Conservation (phyloP, 1,140 invertebrate genomes). For the Zaprionus capensis region DNA sequence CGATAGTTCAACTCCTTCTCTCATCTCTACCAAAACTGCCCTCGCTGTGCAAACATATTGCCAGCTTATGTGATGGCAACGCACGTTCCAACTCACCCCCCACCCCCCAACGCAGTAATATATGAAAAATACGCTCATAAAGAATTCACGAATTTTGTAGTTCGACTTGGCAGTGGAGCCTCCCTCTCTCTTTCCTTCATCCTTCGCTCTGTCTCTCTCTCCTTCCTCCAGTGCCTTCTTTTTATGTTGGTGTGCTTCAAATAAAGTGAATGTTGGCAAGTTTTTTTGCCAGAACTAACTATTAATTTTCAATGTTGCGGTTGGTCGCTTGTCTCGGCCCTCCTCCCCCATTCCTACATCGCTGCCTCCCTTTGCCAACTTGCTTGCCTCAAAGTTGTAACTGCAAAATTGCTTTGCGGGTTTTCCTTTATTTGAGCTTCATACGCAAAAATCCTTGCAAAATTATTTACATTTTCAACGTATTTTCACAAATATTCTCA, state of each 20-base stretch:
- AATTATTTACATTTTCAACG: constrained; percentile 26
- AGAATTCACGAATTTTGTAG: constrained; percentile 42
- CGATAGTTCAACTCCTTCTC: not conserved
- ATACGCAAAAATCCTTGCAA: not conserved
- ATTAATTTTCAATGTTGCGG: constrained; percentile 13
- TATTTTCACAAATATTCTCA: constrained; percentile 24
- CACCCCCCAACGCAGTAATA: constrained; percentile 31
- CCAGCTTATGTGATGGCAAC: constrained; percentile 42
- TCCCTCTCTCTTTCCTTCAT: not conserved
- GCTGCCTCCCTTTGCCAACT: too few relatives aligned
- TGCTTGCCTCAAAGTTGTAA: not conserved
- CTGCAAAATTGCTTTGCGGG: constrained; percentile 1
- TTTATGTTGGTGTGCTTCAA: not conserved
- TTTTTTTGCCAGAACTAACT: constrained; percentile 1
- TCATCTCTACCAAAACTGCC: not conserved
- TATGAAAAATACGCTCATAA: constrained; percentile 45
- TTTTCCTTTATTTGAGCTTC: not conserved
- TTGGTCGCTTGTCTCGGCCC: not conserved
- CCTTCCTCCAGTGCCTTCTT: not conserved
- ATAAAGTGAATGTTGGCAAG: not conserved
- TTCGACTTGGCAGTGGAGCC: constrained; percentile 7
- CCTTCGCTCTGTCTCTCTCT: not conserved
- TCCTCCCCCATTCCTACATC: too few relatives aligned
- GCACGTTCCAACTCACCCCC: constrained; percentile 3
- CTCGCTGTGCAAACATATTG: constrained; percentile 9